Evolutionary conservation across 2,113 vertebrate species (phyloP), one percentile per base, ranked within the genome.

Genomic region (Noturus placidus): DNA sequence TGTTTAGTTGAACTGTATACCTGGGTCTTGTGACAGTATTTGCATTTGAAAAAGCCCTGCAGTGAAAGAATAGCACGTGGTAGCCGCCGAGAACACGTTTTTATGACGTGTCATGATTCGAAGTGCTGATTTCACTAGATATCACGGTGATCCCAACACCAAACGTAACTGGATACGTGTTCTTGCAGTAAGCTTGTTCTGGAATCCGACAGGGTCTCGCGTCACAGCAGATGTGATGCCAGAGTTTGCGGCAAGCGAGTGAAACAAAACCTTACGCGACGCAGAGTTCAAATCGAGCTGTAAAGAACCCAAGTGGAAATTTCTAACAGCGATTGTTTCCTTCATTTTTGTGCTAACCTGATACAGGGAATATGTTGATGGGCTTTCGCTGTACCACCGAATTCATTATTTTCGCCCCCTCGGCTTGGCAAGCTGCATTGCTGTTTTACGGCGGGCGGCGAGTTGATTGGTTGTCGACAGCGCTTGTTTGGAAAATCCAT

Each of bases 401-500:
- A 17, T 19, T 22, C 19, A 38, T 27, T 84, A 38, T 27, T 84
- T 30, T 84, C 74, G 6, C 17, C 19, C 14, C 17, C 20, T 61
- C 14, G 14, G 14, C 70, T 76, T 76, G 54, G 54, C 33, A 61
- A 54, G 72, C 84, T 63, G 54, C 69, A 35, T 85, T 17, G 42
- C 54, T 46, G 56, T 61, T 46, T n/a, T 50, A 33, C 35, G 3
- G 46, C 10, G 27, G 3, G 46, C 10, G 27, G 56, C 19, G 56
- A n/a, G 33, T 17, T 63, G 72, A 86, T 86, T 86, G 84, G 74
- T 61, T 86, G 57, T 79, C 30, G 72, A 78, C 74, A 86, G 74
- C 20, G 65, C 38, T 52, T 30, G 27, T 78, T 78, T 86, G 38
- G 35, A 86, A 86, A 86, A 86, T 78, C 72, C 57, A 52, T 82